These are phyloP conservation scores for Peribatodes rhomboidaria DNA, from an alignment of 2,888 invertebrate genomes.

Conservation along the genomic window DNA sequence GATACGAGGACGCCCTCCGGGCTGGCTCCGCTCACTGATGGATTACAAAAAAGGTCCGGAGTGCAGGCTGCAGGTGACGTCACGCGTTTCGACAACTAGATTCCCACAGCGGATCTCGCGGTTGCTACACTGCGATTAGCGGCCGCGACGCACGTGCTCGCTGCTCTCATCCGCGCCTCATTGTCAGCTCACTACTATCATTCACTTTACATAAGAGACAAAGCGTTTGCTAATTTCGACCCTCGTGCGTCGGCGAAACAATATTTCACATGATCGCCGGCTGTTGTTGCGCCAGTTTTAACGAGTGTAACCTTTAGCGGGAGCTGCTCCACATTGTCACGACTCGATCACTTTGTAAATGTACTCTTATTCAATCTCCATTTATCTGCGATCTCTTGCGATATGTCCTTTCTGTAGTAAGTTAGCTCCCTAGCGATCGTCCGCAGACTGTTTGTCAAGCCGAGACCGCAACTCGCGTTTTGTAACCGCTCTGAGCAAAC, in stretches of 20 bases:
- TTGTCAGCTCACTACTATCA: constrained; percentile 25
- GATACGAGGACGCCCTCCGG: constrained; percentile 84
- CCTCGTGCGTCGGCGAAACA: constrained; percentile 51
- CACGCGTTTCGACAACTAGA: constrained; percentile 71
- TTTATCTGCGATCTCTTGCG: constrained; percentile 69
- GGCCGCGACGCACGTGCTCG: constrained; percentile 54
- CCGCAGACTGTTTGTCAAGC: constrained; percentile 74
- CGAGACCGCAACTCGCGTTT: constrained; percentile 72
- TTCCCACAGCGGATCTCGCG: constrained; percentile 69
- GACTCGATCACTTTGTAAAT: constrained; percentile 66
- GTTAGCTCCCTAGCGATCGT: constrained; percentile 57
- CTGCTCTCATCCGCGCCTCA: constrained; percentile 45
- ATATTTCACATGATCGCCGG: constrained; percentile 67
- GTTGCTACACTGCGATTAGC: constrained; percentile 59
- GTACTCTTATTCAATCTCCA: constrained; percentile 74
- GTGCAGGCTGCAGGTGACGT: constrained; percentile 69
- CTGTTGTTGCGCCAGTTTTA: constrained; percentile 74
- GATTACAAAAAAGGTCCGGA: constrained; percentile 75
- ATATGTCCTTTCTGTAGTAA: constrained; percentile 21
- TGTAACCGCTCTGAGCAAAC: constrained; percentile 77
- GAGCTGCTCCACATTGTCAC: constrained; percentile 81
- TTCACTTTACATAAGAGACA: constrained; percentile 37
- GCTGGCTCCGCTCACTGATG: constrained; percentile 76
- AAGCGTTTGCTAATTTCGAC: constrained; percentile 42
- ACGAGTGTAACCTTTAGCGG: constrained; percentile 84